These are phyloP conservation scores for Dryocosmus kuriphilus DNA, from an alignment of 2,888 invertebrate species.

Conservation along the genomic window DNA sequence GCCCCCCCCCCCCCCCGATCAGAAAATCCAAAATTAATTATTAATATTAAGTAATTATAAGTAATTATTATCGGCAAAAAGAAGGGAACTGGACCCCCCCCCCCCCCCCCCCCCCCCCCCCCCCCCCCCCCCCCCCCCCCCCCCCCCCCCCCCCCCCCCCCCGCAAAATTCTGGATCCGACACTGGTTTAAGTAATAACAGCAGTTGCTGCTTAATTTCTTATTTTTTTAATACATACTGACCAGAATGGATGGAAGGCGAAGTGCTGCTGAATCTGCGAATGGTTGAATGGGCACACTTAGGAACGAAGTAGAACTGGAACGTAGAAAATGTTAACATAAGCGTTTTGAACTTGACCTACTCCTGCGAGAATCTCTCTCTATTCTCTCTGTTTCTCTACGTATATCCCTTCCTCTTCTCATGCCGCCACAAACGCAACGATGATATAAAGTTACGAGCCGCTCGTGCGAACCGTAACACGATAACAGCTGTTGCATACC, in stretches of 20 bases:
- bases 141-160: no score
- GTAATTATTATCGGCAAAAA: no score
- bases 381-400: constrained; percentile 46
- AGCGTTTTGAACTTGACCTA: constrained; percentile 76
- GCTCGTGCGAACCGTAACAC: constrained; percentile 74
- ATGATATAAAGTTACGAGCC: constrained; percentile 74
- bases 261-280: not conserved
- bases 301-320: constrained; percentile 60
- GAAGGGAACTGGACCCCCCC: no score
- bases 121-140: no score
- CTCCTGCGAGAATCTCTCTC: constrained; percentile 63
- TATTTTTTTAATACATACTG: not conserved
- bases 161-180: no score
- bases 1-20: no score
- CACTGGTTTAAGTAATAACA: no score
- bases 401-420: constrained; percentile 51
- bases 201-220: no score
- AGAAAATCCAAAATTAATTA: no score
- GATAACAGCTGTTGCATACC: constrained; percentile 75
- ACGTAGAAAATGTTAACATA: constrained; percentile 74
- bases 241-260: not conserved
- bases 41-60: no score
- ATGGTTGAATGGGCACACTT: constrained; percentile 52
- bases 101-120: no score
- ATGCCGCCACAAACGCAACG: constrained; percentile 52